Evolutionary conservation across 2,797 vertebrate genomes (phyloP).

Genomic region (Neoniphon sammara): DNA sequence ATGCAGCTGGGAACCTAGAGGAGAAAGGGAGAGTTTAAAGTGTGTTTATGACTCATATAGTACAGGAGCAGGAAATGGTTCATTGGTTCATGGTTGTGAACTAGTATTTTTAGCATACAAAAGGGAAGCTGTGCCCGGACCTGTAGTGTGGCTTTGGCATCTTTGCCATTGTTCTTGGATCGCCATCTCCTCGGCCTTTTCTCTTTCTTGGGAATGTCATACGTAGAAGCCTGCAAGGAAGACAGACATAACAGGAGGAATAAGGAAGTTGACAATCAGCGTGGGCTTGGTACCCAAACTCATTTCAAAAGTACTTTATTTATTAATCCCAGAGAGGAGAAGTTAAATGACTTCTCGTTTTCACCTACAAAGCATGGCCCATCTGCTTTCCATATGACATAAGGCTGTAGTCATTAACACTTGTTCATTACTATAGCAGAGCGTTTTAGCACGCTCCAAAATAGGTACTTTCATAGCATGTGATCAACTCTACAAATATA

Average conservation of each 20-base stretch:
- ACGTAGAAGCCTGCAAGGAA: slow-evolving; percentile 82
- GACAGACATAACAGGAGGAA: not conserved
- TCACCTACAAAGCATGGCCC: not conserved
- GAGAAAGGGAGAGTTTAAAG: not conserved
- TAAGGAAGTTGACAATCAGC: too few relatives aligned
- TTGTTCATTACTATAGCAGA: too few relatives aligned
- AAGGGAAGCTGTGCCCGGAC: slow-evolving; percentile 43
- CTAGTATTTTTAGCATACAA: not conserved
- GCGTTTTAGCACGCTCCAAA: too few relatives aligned
- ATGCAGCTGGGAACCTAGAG: slow-evolving; percentile 80
- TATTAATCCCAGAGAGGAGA: not conserved
- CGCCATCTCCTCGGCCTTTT: slow-evolving; percentile 93
- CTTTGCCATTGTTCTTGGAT: slow-evolving; percentile 91
- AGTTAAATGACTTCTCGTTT: not conserved
- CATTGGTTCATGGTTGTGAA: too few relatives aligned
- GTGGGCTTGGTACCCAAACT: too few relatives aligned
- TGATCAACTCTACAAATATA: too few relatives aligned
- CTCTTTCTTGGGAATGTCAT: slow-evolving; percentile 94
- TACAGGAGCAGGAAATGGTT: too few relatives aligned
- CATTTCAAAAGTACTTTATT: too few relatives aligned
- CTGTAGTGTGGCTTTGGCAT: slow-evolving; percentile 90
- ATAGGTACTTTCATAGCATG: too few relatives aligned
- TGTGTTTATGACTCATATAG: not conserved
- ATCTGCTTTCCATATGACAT: too few relatives aligned
- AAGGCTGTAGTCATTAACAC: too few relatives aligned